phyloP scores from a whole-genome alignment of 2,797 vertebrate species.

The Hoplostethus mediterraneus region DNA sequence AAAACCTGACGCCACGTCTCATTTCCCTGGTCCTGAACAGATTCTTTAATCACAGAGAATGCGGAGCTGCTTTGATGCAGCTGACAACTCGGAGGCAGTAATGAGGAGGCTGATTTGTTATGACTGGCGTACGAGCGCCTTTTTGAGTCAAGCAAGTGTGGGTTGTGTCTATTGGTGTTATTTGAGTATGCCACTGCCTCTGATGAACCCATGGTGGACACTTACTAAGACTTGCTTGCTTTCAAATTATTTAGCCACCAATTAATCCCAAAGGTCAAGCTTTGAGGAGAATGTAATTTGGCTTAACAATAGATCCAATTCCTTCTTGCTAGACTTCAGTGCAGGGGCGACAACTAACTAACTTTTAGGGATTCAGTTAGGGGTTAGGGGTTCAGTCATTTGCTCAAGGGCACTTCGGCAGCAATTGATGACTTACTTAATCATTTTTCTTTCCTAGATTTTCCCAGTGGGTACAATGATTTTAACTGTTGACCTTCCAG shows the following conservation, averaged over 20 bases:
- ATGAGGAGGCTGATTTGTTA: slow-evolving; percentile 53
- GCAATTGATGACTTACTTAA: not conserved
- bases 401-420: not conserved
- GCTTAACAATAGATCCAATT: slow-evolving; percentile 6
- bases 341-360: slow-evolving; percentile 10
- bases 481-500: not conserved
- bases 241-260: slow-evolving; percentile 48
- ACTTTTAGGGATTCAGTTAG: not conserved
- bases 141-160: slow-evolving; percentile 40
- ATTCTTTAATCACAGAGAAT: slow-evolving; percentile 45
- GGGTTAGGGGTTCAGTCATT: not conserved
- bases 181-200: slow-evolving; percentile 13
- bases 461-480: not conserved
- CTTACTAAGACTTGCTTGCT: slow-evolving; percentile 37
- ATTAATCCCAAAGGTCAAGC: slow-evolving; percentile 49
- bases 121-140: slow-evolving; percentile 36
- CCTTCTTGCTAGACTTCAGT: not conserved
- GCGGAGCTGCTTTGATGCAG: slow-evolving; percentile 28
- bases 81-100: slow-evolving; percentile 45
- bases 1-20: slow-evolving; percentile 3
- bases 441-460: not conserved
- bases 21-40: slow-evolving; percentile 44
- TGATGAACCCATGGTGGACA: slow-evolving; percentile 44
- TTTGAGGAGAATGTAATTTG: slow-evolving; percentile 38
- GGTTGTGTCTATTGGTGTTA: slow-evolving; percentile 35